These are phyloP conservation scores for Teinopalpus imperialis DNA, from an alignment of 2,888 invertebrate species.

Conservation along the genomic window DNA sequence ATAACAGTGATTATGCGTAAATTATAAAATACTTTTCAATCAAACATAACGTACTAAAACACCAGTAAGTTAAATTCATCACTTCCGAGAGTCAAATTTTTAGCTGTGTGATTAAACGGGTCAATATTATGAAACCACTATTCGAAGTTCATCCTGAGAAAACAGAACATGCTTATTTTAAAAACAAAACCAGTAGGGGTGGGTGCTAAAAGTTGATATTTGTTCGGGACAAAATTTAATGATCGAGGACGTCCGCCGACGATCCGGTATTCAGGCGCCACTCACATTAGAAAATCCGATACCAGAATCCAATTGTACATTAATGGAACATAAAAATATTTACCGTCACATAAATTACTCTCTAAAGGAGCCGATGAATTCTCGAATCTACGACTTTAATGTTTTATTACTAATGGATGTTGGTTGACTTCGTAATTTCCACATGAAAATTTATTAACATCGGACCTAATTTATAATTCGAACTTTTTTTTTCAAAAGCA, in stretches of 20 bases:
- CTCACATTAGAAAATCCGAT: slow-evolving; percentile 72
- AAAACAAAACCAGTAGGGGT: slow-evolving; percentile 57
- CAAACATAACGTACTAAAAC: no score
- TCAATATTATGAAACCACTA: slow-evolving; percentile 59
- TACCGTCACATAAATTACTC: slow-evolving; percentile 75
- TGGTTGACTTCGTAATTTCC: slow-evolving; percentile 55
- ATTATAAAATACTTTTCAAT: no score
- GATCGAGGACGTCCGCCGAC: slow-evolving; percentile 57
- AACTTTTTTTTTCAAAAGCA: slow-evolving; percentile 45
- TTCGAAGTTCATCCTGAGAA: slow-evolving; percentile 56
- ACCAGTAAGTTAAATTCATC: no score
- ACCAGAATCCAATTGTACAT: slow-evolving; percentile 66
- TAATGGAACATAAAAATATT: slow-evolving; percentile 78
- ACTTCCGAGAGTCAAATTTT: no score
- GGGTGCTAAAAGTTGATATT: slow-evolving; percentile 71
- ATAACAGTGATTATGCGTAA: no score
- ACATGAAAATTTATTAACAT: slow-evolving; percentile 48
- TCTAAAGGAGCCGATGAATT: slow-evolving; percentile 74
- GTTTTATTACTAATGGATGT: slow-evolving; percentile 73
- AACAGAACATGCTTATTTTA: slow-evolving; percentile 69
- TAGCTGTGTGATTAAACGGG: no score
- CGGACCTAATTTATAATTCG: slow-evolving; percentile 42
- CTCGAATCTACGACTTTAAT: slow-evolving; percentile 57
- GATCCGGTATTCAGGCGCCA: slow-evolving; percentile 71
- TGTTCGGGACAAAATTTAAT: slow-evolving; percentile 72